Base-by-base conservation (phyloP, 1,140 invertebrate genomes). In the Drosophila rufa region DNA sequence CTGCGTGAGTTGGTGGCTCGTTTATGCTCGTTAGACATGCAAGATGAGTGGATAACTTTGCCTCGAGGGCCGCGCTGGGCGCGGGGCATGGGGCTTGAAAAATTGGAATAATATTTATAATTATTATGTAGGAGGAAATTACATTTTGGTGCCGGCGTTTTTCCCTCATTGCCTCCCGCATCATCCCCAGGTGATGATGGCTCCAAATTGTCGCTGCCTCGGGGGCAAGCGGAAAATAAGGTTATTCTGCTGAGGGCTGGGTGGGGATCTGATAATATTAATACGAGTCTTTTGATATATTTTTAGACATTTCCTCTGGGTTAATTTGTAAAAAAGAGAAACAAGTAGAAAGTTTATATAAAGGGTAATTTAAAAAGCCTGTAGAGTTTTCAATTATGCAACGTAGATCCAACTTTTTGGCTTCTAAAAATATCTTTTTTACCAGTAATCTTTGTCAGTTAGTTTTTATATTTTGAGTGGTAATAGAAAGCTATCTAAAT, bases 101-200 rank as follows among this genome's bases (percentile, higher is more conserved):
- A 76, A 76, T 82, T 66, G 62, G 73, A 78, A 73, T 73, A 82
- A 60, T 82, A 74, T 77, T 81, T 82, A 73, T 81, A 82, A 82
- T 81, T 82, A 81, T 77, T 77, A 81, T 81, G 78, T 53, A 36
- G 48, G 30, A 50, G 64, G 65, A 62, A 81, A 71, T 80, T 74
- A 78, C 74, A 69, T 77, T 77, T 78, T 56, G 56, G 56, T 68
- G 56, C 64, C 33, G 33, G 33, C 48, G 19, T 25, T 43, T 45
- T 45, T 47, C 42, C n/a, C 36, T 27, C 51, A 60, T 45, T 50
- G 33, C 36, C 45, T 42, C 9, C 43, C 42, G 42, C 30, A 3
- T 25, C 27, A 36, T 25, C 27, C 43, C 59, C 53, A 56, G 19
- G 53, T 67, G 65, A 43, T 51, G 45, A 43, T 60, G 69, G 45